phyloP scores from a whole-genome alignment of 2,797 vertebrate genomes.

The Anisognathus igniventris region DNA sequence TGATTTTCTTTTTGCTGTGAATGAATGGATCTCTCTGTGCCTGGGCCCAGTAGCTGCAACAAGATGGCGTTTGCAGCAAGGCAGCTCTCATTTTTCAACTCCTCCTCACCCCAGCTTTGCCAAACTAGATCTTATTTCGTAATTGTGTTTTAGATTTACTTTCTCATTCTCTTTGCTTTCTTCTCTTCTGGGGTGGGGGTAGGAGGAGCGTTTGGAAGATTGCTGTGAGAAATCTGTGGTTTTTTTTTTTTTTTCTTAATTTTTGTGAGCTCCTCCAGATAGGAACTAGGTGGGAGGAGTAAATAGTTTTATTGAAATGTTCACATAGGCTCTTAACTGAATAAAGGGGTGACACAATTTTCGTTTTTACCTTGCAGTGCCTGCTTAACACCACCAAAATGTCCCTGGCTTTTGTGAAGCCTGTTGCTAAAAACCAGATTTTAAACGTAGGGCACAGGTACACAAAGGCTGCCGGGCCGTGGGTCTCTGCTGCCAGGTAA shows the following conservation, averaged over 20 bases:
- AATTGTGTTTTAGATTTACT: constrained; percentile 48
- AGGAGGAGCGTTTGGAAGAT: neutral
- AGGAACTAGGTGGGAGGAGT: constrained; percentile 56
- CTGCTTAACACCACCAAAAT: neutral
- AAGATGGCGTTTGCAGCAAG: constrained; percentile 93
- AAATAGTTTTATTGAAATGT: constrained; percentile 54
- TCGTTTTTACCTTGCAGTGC: neutral
- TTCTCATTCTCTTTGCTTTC: neutral
- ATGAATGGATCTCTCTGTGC: constrained; percentile 92
- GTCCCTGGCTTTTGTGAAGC: neutral
- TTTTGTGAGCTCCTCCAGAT: constrained; percentile 33
- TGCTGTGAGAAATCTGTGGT: neutral
- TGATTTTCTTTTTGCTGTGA: constrained; percentile 64
- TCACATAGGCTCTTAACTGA: neutral
- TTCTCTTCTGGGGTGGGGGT: neutral
- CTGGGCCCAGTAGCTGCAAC: constrained; percentile 90
- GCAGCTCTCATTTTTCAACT: constrained; percentile 72
- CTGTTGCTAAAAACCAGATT: neutral
- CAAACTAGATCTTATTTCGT: constrained; percentile 52
- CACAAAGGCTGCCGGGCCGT: neutral
- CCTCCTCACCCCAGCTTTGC: constrained; percentile 54
- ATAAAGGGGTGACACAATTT: constrained; percentile 24
- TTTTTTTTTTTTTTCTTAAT: neutral
- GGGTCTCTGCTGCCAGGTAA: neutral
- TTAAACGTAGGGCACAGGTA: neutral